These are phyloP conservation scores for Caenorhabditis afra DNA, from an alignment of 2,888 invertebrate species.

Conservation along the genomic window DNA sequence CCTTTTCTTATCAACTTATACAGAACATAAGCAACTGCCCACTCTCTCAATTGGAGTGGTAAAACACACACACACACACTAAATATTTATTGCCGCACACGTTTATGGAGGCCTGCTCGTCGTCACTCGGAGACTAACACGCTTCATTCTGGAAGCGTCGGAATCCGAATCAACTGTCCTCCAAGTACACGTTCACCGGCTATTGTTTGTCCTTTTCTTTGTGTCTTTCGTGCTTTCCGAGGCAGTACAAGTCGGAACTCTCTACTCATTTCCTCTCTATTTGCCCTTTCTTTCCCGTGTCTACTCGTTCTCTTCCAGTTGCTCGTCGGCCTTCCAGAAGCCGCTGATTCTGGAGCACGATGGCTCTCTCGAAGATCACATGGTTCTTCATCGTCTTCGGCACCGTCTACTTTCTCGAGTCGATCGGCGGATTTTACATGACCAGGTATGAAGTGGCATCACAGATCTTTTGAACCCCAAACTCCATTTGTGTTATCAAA, in stretches of 20 bases:
- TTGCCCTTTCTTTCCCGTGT: conserved; percentile 16
- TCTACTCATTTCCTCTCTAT: conserved; percentile 2
- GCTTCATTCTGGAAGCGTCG: neutral
- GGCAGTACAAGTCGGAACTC: conserved; percentile 3
- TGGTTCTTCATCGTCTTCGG: conserved; percentile 77
- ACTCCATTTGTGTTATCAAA: conserved; percentile 14
- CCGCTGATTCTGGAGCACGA: conserved; percentile 38
- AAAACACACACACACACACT: conserved; percentile 17
- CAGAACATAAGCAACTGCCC: conserved; percentile 39
- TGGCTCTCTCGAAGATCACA: conserved; percentile 56
- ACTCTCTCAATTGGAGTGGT: conserved; percentile 1
- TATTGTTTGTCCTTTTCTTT: conserved; percentile 4
- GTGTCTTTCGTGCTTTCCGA: neutral
- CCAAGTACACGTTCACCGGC: conserved; percentile 6
- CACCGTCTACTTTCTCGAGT: conserved; percentile 79
- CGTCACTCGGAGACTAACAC: neutral
- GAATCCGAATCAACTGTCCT: neutral
- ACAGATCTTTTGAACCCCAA: conserved; percentile 31
- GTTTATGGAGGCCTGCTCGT: conserved; percentile 30
- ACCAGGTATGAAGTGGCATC: conserved; percentile 69
- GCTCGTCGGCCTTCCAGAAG: conserved; percentile 39
- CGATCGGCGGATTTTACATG: conserved; percentile 80
- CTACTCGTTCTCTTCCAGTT: conserved; percentile 26
- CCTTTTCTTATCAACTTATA: conserved; percentile 18
- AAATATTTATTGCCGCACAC: conserved; percentile 39